These are phyloP conservation scores for Drosophila littoralis DNA, from an alignment of 1,140 invertebrate genomes.

Conservation along the genomic window DNA sequence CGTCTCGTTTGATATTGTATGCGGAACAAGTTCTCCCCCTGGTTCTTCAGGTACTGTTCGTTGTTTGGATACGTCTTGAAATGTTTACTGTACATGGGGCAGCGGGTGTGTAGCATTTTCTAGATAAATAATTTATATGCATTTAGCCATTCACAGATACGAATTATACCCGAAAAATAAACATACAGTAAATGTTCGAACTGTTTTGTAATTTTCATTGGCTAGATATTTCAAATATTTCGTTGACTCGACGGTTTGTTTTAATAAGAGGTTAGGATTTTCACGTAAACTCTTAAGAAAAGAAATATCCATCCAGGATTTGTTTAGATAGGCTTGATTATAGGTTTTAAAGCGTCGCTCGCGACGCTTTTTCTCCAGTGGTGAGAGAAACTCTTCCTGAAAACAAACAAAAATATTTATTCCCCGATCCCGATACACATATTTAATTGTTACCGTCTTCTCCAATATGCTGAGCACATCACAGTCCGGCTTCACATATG, in stretches of 20 bases:
- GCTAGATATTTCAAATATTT: constrained; percentile 35
- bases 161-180: not conserved
- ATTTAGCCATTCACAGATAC: not conserved
- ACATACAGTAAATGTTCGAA: constrained; percentile 49
- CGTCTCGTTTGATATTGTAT: constrained; percentile 76
- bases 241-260: constrained; percentile 39
- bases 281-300: constrained; percentile 56
- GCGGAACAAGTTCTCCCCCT: constrained; percentile 59
- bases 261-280: constrained; percentile 51
- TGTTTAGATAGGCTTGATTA: constrained; percentile 67
- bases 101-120: constrained; percentile 81
- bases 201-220: constrained; percentile 47
- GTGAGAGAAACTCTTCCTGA: constrained; percentile 57
- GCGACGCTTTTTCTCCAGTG: constrained; percentile 62
- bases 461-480: constrained; percentile 75
- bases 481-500: constrained; percentile 44
- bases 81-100: constrained; percentile 59
- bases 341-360: constrained; percentile 62
- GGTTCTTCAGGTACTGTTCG: constrained; percentile 29
- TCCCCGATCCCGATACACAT: too few species aligned
- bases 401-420: not conserved
- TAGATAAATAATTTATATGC: constrained; percentile 1
- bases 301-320: constrained; percentile 64
- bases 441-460: constrained; percentile 46
- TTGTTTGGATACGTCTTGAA: constrained; percentile 43